A percentile compares a stretch with the other conserved stretches of the same genome.
phyloP scores from a whole-genome alignment of 2,113 vertebrate genomes.

The Pao palembangensis region DNA sequence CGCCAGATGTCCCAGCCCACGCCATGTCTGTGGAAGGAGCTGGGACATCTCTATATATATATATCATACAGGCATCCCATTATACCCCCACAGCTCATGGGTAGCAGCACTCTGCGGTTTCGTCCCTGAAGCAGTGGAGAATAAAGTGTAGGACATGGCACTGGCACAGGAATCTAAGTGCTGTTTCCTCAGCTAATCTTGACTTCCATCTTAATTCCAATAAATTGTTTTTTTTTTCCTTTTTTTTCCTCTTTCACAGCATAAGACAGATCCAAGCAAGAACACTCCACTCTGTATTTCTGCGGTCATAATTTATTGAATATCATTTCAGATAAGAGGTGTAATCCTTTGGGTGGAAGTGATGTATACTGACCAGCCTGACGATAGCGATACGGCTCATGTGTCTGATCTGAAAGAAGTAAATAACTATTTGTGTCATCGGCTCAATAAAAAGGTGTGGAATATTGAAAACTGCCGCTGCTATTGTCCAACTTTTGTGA shows the following conservation, averaged over 20 bases:
- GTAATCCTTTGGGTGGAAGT: constrained; percentile 77
- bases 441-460: constrained; percentile 40
- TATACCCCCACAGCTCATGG: constrained; percentile 60
- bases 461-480: constrained; percentile 36
- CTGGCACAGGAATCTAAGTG: constrained; percentile 71
- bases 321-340: constrained; percentile 83
- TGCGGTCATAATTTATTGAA: constrained; percentile 80
- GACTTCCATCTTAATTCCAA: constrained; percentile 81
- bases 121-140: constrained; percentile 55
- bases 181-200: constrained; percentile 77
- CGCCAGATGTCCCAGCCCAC: constrained; percentile 28
- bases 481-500: constrained; percentile 45
- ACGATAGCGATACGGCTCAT: constrained; percentile 55
- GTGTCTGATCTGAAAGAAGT: constrained; percentile 51
- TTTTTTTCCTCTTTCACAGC: constrained; percentile 44
- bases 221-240: constrained; percentile 71
- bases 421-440: constrained; percentile 67
- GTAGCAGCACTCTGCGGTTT: constrained; percentile 51
- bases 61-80: constrained; percentile 72
- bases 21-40: constrained; percentile 57
- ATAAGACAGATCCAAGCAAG: constrained; percentile 67
- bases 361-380: constrained; percentile 82
- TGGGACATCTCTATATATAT: constrained; percentile 57
- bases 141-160: constrained; percentile 61
- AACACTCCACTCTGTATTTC: constrained; percentile 76